Percentiles rank a stretch among this genome's conserved stretches.
phyloP scores from a whole-genome alignment of 1,140 invertebrate genomes.

The Diprion similis region DNA sequence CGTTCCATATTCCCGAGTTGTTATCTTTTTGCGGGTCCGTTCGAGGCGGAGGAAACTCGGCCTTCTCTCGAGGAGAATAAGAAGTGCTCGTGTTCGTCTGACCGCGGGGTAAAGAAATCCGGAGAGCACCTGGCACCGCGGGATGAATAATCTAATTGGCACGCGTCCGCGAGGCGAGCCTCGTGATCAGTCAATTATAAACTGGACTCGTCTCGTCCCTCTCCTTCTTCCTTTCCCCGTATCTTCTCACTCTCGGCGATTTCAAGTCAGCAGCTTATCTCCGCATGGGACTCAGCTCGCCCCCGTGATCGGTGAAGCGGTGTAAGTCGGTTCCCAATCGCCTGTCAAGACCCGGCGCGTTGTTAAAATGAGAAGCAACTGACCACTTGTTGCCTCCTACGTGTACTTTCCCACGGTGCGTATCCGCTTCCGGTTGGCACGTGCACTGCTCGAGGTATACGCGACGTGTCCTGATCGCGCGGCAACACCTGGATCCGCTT shows the following conservation, averaged over 20 bases:
- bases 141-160: slow-evolving; percentile 2
- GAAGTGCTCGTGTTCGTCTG: neutral
- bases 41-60: too few species aligned
- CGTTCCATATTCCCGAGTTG: neutral
- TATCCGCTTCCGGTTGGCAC: slow-evolving; percentile 50
- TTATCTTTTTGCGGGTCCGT: neutral
- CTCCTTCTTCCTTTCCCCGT: neutral
- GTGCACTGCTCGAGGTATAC: slow-evolving; percentile 28
- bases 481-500: slow-evolving; percentile 34
- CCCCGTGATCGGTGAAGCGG: too few species aligned
- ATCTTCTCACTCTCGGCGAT: too few species aligned
- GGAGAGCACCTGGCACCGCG: neutral
- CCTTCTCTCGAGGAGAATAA: neutral
- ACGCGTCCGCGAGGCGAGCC: neutral
- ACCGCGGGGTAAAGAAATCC: neutral
- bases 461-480: slow-evolving; percentile 36
- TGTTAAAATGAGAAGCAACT: neutral
- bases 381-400: slow-evolving; percentile 36
- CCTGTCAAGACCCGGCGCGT: neutral
- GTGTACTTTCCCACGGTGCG: slow-evolving; percentile 43
- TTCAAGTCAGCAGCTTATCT: too few species aligned
- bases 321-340: too few species aligned
- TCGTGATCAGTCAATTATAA: neutral
- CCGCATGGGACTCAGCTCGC: too few species aligned
- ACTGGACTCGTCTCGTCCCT: neutral